Evolutionary conservation across 2,113 vertebrate genomes (phyloP), one percentile per base, ranked within the genome.

Genomic region (Turdus rufiventris): DNA sequence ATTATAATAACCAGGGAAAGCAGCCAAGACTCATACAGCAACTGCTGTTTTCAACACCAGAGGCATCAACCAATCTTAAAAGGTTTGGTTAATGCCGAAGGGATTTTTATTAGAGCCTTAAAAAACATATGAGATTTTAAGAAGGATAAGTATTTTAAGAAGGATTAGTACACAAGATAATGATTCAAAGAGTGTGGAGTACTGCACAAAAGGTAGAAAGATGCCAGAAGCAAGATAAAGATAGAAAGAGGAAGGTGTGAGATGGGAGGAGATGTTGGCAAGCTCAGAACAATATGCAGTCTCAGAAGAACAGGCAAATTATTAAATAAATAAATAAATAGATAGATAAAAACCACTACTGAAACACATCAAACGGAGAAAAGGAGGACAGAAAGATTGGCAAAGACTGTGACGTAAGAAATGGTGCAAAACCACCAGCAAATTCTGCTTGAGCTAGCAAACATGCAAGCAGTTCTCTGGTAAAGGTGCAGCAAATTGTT

Each of bases 161-260:
- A 70, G 16, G 31, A 89, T 62, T 89, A 94, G 10, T 42, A 88
- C 50, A 83, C 18, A 66, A 89, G 78, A 89, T 53, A 75, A 82
- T 1, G 3, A 65, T 54, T 91, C 7, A 4, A 57, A 66, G 88
- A 78, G 15, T 5, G 29, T 81, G 25, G 13, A 72, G 12, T 21
- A 19, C 21, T 75, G 47, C 42, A 62, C 43, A 80, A 94, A 94
- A 91, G 50, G 71, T 33, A 85, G 28, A 78, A 86, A 34, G 21
- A 58, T 82, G 93, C 87, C 85, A 94, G 81, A 70, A 94, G 89
- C 67, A 86, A 95, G 34, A 82, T 24, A 76, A 72, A 78, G 77
- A 79, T 85, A 66, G 94, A 86, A 91, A 68, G 53, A 87, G 29
- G 57, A 85, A 91, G 42, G 13, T 57, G 34, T 57, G 71, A 83